Percentiles rank a stretch among this genome's conserved stretches.
Evolutionary conservation across 2,113 vertebrate species (phyloP).

Genomic region (Ceyx margarethae): DNA sequence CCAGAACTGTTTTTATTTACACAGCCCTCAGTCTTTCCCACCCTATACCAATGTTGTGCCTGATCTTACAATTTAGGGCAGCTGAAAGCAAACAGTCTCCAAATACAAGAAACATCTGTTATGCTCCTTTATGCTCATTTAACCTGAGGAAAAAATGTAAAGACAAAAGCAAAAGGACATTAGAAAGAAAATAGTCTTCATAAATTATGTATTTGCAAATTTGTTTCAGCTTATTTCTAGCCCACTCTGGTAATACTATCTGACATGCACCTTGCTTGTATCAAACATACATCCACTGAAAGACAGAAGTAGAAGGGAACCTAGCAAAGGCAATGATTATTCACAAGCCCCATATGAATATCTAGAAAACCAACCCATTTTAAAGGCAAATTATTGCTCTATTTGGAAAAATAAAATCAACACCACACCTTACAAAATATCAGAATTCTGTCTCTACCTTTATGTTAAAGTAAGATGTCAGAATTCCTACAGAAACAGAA

Average conservation of each 20-base stretch:
- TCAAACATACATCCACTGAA: not conserved
- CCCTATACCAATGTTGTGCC: not conserved
- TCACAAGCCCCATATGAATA: not conserved
- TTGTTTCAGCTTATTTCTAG: not conserved
- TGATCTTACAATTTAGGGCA: not conserved
- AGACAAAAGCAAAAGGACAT: not conserved
- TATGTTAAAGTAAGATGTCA: not conserved
- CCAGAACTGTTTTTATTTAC: constrained; percentile 4
- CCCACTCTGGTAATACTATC: not conserved
- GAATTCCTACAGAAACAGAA: not conserved
- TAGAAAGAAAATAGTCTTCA: not conserved
- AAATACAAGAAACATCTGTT: constrained; percentile 23
- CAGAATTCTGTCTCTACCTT: not conserved
- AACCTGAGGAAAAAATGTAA: constrained; percentile 9
- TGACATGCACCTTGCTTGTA: not conserved
- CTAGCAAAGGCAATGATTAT: not conserved
- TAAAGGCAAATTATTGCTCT: not conserved
- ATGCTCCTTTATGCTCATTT: not conserved
- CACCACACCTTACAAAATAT: not conserved
- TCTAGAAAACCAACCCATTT: not conserved
- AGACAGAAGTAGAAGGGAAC: not conserved
- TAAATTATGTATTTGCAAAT: not conserved
- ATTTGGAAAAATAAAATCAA: not conserved
- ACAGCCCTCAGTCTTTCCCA: not conserved
- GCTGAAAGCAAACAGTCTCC: not conserved